Percentiles rank a stretch among this genome's conserved stretches.
phyloP scores from a whole-genome alignment of 2,888 invertebrate species.

The Ametastegia equiseti region DNA sequence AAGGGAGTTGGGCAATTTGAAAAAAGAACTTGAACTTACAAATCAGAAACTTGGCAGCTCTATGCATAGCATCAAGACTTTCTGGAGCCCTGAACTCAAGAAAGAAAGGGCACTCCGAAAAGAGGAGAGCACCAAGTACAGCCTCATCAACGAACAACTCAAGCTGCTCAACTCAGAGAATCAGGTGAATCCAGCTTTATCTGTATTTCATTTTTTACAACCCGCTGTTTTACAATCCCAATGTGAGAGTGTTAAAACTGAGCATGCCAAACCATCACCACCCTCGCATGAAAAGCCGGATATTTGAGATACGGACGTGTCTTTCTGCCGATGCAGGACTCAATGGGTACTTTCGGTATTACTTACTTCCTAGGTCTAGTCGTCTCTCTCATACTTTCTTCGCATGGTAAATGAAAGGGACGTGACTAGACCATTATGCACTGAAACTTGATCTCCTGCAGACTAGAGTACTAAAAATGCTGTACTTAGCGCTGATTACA shows the following conservation, averaged over 20 bases:
- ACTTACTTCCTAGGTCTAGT: not conserved
- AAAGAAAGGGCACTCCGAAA: slow-evolving; percentile 97
- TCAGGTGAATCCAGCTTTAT: slow-evolving; percentile 82
- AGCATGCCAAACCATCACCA: too few relatives aligned
- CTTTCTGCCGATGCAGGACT: not conserved
- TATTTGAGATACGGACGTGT: not conserved
- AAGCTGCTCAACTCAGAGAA: slow-evolving; percentile 97
- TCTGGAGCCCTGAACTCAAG: slow-evolving; percentile 99
- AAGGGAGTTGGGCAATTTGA: slow-evolving; percentile 92
- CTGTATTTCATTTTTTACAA: not conserved
- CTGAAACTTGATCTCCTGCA: not conserved
- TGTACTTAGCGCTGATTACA: not conserved
- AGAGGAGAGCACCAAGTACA: slow-evolving; percentile 98
- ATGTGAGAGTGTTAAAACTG: too few relatives aligned
- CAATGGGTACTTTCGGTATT: not conserved
- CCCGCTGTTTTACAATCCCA: not conserved
- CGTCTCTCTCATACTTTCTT: not conserved
- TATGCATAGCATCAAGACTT: slow-evolving; percentile 99
- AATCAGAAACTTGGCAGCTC: slow-evolving; percentile 98
- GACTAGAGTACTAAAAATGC: not conserved
- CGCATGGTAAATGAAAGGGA: not conserved
- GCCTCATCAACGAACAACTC: slow-evolving; percentile 96
- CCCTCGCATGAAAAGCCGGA: too few relatives aligned
- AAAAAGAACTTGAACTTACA: slow-evolving; percentile 95
- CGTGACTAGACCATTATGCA: not conserved